Conservation (phyloP, 1,140 invertebrate species). For the Brachionus rotundiformis region DNA sequence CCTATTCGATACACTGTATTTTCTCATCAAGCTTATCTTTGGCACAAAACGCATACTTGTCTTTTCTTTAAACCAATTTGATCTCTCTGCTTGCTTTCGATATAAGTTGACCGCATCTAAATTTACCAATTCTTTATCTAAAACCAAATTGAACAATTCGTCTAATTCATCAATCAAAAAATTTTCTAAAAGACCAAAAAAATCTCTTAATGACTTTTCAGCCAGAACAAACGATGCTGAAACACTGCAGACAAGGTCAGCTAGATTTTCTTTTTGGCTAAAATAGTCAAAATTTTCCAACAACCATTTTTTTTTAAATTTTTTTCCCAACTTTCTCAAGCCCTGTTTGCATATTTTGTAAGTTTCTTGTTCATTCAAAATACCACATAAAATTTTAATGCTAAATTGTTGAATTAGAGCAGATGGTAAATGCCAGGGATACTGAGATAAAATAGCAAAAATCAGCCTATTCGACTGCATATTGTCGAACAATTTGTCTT, state of each 20-base stretch:
- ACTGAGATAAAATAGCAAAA: background rate
- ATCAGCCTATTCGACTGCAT: background rate
- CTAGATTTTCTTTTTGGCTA: background rate
- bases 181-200: background rate
- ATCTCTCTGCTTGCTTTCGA: background rate
- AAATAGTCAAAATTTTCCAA: constrained; percentile 3
- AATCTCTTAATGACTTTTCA: background rate
- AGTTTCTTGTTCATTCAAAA: background rate
- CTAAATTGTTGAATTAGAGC: constrained; percentile 12
- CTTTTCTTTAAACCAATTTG: background rate
- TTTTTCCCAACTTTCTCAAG: background rate
- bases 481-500: background rate
- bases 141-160: background rate
- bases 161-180: background rate
- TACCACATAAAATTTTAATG: background rate
- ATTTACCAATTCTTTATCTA: background rate
- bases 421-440: background rate
- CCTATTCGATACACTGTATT: background rate
- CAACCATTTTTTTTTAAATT: background rate
- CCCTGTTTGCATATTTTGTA: background rate
- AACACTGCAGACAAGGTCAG: background rate
- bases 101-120: background rate
- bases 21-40: constrained; percentile 6
- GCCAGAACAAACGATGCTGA: background rate
- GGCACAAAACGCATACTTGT: background rate